Conservation (phyloP, 2,113 vertebrate genomes). For the Pogonocichla stellata region DNA sequence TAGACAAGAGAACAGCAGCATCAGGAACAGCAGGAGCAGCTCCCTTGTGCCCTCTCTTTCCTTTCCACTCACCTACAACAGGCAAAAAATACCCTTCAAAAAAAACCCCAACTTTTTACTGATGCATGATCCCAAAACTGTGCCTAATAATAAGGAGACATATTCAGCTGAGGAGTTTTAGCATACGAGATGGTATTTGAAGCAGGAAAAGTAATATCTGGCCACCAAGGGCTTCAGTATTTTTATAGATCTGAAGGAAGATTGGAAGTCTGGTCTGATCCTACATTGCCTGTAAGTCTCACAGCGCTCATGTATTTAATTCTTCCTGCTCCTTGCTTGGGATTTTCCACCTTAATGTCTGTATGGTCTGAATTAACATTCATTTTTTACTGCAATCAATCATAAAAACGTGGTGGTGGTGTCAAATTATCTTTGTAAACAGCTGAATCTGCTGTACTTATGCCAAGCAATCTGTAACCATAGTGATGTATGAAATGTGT, state of each 20-base stretch:
- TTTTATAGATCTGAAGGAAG: background rate
- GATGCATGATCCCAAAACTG: background rate
- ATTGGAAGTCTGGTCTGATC: background rate
- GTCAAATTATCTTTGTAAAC: background rate
- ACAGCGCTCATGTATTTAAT: background rate
- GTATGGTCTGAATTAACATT: background rate
- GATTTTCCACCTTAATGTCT: background rate
- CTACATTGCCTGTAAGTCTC: background rate
- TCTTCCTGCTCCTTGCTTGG: background rate
- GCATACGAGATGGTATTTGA: background rate
- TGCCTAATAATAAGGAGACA: background rate
- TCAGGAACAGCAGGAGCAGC: background rate
- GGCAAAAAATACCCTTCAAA: background rate
- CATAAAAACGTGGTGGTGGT: background rate
- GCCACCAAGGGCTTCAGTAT: background rate
- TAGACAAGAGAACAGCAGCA: background rate
- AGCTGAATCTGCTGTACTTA: background rate
- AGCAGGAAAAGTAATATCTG: background rate
- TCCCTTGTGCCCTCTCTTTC: background rate
- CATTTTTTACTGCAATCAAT: background rate
- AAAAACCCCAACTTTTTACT: background rate
- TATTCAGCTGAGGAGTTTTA: background rate
- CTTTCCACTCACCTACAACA: background rate
- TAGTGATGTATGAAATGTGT: background rate
- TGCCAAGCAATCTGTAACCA: background rate